A percentile compares a stretch with the other conserved stretches of the same genome.
Conservation (phyloP, 2,888 invertebrate species). For the Protula sp. region DNA sequence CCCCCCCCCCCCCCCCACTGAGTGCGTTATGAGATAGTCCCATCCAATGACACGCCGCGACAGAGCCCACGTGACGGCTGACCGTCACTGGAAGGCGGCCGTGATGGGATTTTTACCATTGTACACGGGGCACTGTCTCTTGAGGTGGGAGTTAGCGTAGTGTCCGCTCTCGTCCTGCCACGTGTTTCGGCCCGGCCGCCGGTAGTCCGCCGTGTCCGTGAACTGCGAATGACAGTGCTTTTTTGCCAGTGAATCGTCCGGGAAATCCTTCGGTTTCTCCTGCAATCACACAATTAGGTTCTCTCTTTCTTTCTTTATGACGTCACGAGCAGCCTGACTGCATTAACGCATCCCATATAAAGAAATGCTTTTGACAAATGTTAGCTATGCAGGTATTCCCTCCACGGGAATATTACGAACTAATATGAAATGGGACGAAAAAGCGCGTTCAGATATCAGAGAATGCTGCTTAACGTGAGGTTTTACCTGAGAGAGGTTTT, state of each 20-base stretch:
- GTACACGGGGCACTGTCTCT: slow-evolving; percentile 31
- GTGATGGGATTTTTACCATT: slow-evolving; percentile 28
- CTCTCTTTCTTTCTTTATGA: neutral
- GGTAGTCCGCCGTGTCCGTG: slow-evolving; percentile 43
- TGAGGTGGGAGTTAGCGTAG: slow-evolving; percentile 46
- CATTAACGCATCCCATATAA: neutral
- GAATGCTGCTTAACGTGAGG: too few relatives aligned
- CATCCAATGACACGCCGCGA: too few relatives aligned
- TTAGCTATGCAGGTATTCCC: too few relatives aligned
- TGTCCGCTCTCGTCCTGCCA: slow-evolving; percentile 51
- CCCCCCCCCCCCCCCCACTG: too few relatives aligned
- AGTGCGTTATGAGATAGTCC: too few relatives aligned
- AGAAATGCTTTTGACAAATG: neutral
- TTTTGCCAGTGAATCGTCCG: slow-evolving; percentile 35
- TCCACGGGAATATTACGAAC: too few relatives aligned
- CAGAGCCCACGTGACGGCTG: too few relatives aligned
- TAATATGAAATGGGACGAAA: too few relatives aligned
- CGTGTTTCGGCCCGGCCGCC: slow-evolving; percentile 50
- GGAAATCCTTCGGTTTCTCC: slow-evolving; percentile 13
- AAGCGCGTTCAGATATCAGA: too few relatives aligned
- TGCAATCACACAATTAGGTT: neutral
- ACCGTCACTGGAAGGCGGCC: neutral
- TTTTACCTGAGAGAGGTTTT: too few relatives aligned
- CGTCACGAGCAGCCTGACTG: neutral
- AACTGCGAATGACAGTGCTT: slow-evolving; percentile 50